Evolutionary conservation across 2,888 invertebrate genomes (phyloP).

Genomic region (Diarsia mendica): DNA sequence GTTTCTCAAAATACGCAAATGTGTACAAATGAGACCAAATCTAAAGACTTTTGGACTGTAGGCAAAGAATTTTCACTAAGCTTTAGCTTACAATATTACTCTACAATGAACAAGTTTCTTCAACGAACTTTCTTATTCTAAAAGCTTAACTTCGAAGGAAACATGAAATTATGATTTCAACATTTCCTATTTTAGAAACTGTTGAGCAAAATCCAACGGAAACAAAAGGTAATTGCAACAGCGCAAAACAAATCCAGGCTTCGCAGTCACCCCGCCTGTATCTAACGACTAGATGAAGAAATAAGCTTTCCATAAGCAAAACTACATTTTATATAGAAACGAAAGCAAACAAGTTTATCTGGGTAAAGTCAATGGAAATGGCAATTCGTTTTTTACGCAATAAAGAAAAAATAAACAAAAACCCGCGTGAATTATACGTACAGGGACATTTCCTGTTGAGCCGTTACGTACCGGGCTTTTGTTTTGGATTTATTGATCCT

Average conservation of each 20-base stretch:
- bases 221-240: constrained; percentile 76
- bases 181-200: constrained; percentile 63
- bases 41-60: neutral
- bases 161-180: constrained; percentile 58
- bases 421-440: constrained; percentile 65
- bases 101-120: constrained; percentile 13
- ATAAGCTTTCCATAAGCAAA: constrained; percentile 71
- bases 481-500: constrained; percentile 66
- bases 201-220: constrained; percentile 68
- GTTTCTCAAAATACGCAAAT: neutral
- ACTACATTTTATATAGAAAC: constrained; percentile 60
- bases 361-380: constrained; percentile 59
- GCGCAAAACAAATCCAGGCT: constrained; percentile 73
- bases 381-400: constrained; percentile 62
- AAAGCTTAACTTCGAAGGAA: constrained; percentile 44
- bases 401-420: constrained; percentile 67
- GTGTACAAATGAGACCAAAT: neutral
- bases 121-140: constrained; percentile 31
- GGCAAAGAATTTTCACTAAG: neutral
- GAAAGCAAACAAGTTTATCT: constrained; percentile 60
- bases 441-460: constrained; percentile 58
- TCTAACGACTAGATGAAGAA: constrained; percentile 73
- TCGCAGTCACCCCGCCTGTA: constrained; percentile 66
- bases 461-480: constrained; percentile 59
- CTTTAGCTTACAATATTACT: constrained; percentile 8